phyloP scores from a whole-genome alignment of 2,797 vertebrate species.

The Anomalospiza imberbis region DNA sequence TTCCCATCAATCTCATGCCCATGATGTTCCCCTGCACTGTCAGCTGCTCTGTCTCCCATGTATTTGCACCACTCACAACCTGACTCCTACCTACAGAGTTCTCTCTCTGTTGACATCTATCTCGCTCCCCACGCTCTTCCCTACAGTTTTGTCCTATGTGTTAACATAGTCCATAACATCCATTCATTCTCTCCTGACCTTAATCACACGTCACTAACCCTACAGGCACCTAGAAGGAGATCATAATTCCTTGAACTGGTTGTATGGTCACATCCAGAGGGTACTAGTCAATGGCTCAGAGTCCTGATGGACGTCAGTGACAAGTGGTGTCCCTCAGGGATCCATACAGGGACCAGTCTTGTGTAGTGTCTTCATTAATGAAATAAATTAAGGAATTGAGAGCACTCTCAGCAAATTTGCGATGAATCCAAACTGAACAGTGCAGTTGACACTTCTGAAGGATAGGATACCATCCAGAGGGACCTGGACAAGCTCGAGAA shows the following conservation, averaged over 20 bases:
- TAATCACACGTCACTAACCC: background rate
- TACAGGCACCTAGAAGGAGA: background rate
- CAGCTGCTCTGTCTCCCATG: background rate
- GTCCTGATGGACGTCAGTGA: background rate
- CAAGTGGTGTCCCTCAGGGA: background rate
- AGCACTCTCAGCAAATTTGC: background rate
- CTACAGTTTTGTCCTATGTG: background rate
- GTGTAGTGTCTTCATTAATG: background rate
- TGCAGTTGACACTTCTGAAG: accelerated
- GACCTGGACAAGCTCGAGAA: accelerated
- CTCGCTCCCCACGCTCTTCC: accelerated
- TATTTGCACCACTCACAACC: background rate
- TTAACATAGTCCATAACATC: background rate
- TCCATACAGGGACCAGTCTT: background rate
- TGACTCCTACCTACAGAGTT: background rate
- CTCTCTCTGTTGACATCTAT: background rate
- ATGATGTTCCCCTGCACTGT: accelerated
- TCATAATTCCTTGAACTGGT: background rate
- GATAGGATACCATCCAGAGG: background rate
- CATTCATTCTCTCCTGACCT: background rate
- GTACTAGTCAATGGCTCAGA: background rate
- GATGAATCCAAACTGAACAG: background rate
- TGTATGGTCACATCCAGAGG: background rate
- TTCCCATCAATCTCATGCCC: background rate
- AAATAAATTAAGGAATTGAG: background rate